These are phyloP conservation scores for Harpegnathos saltator DNA, from an alignment of 1,140 invertebrate species.

Conservation along the genomic window DNA sequence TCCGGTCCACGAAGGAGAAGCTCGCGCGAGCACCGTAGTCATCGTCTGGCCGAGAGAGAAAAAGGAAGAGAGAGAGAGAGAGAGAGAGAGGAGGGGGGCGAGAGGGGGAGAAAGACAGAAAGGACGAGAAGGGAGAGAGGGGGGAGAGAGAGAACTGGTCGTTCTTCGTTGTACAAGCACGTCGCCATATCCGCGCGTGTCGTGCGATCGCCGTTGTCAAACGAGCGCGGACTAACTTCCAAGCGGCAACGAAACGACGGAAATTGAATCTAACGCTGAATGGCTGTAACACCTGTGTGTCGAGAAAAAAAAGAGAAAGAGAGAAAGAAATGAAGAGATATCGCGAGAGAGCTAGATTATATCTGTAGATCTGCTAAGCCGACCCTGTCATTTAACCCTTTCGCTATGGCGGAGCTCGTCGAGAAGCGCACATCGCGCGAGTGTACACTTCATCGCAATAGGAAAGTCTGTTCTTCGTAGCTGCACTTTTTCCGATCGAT, in stretches of 20 bases:
- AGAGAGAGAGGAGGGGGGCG: too few relatives aligned
- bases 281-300: slow-evolving; percentile 15
- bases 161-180: not conserved
- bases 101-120: not conserved
- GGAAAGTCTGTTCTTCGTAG: too few relatives aligned
- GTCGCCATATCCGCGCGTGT: not conserved
- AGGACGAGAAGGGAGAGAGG: too few relatives aligned
- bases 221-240: not conserved
- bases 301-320: too few relatives aligned
- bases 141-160: not conserved
- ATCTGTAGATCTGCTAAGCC: not conserved
- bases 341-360: not conserved
- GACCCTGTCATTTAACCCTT: too few relatives aligned
- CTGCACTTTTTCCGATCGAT: too few relatives aligned
- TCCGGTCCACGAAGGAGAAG: slow-evolving; percentile 50
- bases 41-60: not conserved
- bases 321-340: too few relatives aligned
- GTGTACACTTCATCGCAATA: too few relatives aligned
- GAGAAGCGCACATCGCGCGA: too few relatives aligned
- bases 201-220: slow-evolving; percentile 8
- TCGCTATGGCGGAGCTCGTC: too few relatives aligned
- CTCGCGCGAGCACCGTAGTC: slow-evolving; percentile 19
- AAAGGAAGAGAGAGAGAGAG: too few relatives aligned
- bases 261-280: not conserved
- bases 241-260: not conserved